Base-by-base conservation (phyloP, 2,113 vertebrate genomes). In the Cervus canadensis region DNA sequence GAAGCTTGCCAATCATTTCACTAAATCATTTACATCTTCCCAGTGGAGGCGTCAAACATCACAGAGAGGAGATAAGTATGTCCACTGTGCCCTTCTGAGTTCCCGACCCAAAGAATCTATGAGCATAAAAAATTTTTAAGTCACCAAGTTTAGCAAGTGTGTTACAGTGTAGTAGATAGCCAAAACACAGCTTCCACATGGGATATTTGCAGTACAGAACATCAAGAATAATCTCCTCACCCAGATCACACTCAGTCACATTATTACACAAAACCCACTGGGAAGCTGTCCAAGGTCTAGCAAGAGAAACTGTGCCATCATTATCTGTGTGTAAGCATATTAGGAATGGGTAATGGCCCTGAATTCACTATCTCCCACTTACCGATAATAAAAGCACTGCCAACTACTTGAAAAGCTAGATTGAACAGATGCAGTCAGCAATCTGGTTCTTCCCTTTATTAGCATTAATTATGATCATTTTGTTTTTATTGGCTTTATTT, bases 381-480 rank as follows among this genome's bases (percentile, higher is more conserved):
- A 95, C 62, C 62, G 50, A 33, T 52, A 45, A 86, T 84, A 96
- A 97, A 94, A 92, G 16, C 56, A 33, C 52, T 71, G 90, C 87
- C 97, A 97, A 95, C 43, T 48, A 79, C 90, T 89, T 45, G n/a
- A 94, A 94, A 96, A 91, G 40, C 79, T 62, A 87, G 67, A 92
- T 86, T 84, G 94, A 95, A 71, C 90, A 97, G 92, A 97, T 89
- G 92, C 12, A 82, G 33, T 93, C 79, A 87, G 56, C 87, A 97
- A 95, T 97, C 79, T 97, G 94, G 12, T 52, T 97, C 56, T 89
- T 95, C 56, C 64, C 60, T 95, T 93, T 96, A 97, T 96, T 96
- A 96, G 83, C 67, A 71, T 96, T 96, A 96, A 95, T 97, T 87
- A 91, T 15, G 15, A 95, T 87, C 83, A 89, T 95, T 93, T 97